Evolutionary conservation across 2,113 vertebrate species (phyloP).

Genomic region (Lagenorhynchus albirostris): DNA sequence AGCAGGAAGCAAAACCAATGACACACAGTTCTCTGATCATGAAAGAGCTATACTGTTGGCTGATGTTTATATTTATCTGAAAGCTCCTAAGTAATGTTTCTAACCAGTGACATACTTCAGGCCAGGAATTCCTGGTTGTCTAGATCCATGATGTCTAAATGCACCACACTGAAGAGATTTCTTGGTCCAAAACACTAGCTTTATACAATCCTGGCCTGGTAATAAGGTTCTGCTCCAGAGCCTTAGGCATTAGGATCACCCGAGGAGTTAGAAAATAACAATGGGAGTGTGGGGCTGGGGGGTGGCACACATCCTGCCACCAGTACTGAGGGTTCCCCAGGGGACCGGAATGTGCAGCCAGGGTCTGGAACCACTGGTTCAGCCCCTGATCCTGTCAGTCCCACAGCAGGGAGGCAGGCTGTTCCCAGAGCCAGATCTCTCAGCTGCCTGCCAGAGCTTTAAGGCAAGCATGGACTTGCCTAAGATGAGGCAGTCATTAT

Average conservation of each 20-base stretch:
- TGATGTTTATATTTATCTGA: neutral
- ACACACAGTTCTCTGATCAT: neutral
- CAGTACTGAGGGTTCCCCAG: neutral
- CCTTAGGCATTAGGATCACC: neutral
- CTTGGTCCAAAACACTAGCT: neutral
- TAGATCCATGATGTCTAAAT: neutral
- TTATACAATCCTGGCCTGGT: rapidly evolving
- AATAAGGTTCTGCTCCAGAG: neutral
- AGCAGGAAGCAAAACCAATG: neutral
- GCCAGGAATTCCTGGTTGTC: neutral
- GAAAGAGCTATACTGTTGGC: neutral
- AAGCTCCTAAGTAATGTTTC: neutral
- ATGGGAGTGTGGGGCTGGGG: too few relatives aligned
- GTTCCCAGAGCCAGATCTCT: neutral
- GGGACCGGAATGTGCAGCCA: neutral
- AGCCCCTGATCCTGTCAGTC: neutral
- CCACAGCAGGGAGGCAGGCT: neutral
- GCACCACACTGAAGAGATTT: neutral
- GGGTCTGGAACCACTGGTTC: neutral
- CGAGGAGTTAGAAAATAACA: neutral
- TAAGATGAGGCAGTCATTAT: neutral
- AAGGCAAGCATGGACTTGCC: neutral
- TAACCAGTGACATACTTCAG: neutral
- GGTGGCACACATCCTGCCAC: neutral
- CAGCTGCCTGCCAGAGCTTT: neutral